phyloP scores from a whole-genome alignment of 2,888 invertebrate species.

The Cabera pusaria region DNA sequence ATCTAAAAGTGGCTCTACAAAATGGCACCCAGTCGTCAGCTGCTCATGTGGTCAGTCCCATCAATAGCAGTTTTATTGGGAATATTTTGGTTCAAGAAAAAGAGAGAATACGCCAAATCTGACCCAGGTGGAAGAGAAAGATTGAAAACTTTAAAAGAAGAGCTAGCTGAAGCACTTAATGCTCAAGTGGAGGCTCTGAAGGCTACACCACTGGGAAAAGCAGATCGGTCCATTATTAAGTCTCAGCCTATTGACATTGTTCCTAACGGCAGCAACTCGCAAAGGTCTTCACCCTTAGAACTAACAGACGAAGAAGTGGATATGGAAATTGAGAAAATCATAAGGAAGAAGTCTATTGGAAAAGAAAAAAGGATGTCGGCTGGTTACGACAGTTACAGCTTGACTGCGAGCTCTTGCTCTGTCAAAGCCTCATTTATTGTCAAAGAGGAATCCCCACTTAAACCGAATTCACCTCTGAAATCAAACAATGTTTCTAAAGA shows the following conservation, averaged over 20 bases:
- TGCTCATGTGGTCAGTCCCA: constrained; percentile 91
- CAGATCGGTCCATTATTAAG: constrained; percentile 78
- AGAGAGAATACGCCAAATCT: constrained; percentile 88
- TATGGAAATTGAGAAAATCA: constrained; percentile 86
- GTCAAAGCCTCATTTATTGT: constrained; percentile 48
- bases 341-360: constrained; percentile 80
- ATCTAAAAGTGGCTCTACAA: constrained; percentile 87
- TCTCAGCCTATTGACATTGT: constrained; percentile 88
- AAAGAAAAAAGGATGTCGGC: constrained; percentile 67
- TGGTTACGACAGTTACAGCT: constrained; percentile 47
- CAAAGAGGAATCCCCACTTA: constrained; percentile 45
- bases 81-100: constrained; percentile 92
- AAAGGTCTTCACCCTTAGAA: constrained; percentile 82
- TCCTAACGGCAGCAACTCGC: constrained; percentile 76
- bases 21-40: constrained; percentile 91
- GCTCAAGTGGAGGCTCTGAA: constrained; percentile 64
- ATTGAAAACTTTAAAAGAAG: constrained; percentile 74
- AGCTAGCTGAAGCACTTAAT: constrained; percentile 73
- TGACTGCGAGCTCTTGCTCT: constrained; percentile 41
- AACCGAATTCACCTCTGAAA: constrained; percentile 46
- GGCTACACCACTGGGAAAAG: constrained; percentile 71
- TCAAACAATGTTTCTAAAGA: constrained; percentile 44
- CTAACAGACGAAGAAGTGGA: constrained; percentile 87
- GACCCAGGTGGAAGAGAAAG: constrained; percentile 87
- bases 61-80: constrained; percentile 91